Evolutionary conservation across 2,797 vertebrate genomes (phyloP).

Genomic region (Pipistrellus pipistrellus): DNA sequence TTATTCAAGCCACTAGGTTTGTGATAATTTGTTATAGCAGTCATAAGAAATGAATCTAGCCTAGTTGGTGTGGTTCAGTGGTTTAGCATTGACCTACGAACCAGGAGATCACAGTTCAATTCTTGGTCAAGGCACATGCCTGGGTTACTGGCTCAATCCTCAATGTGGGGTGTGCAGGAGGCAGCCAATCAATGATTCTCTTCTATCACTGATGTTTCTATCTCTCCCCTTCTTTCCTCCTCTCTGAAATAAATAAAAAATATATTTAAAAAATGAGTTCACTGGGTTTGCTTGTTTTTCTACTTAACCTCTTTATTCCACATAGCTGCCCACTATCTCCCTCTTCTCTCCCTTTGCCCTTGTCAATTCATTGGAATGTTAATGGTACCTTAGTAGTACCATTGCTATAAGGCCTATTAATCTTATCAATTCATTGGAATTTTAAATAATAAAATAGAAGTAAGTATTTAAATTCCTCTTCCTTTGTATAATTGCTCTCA

Average conservation of each 20-base stretch:
- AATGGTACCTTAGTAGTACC: background rate
- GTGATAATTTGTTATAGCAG: background rate
- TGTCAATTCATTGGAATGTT: background rate
- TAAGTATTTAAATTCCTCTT: background rate
- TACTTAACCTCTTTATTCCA: background rate
- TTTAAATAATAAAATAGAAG: constrained; percentile 22
- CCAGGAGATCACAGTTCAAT: too few species aligned
- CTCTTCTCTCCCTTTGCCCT: background rate
- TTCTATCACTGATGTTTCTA: too few species aligned
- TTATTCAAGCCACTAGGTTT: background rate
- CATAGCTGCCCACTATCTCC: too few species aligned
- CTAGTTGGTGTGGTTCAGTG: too few species aligned
- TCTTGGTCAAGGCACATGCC: too few species aligned
- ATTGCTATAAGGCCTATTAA: background rate
- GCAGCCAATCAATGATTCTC: too few species aligned
- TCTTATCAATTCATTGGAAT: background rate
- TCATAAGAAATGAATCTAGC: background rate
- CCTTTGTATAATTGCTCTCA: background rate
- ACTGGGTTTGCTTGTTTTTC: background rate
- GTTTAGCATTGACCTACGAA: too few species aligned
- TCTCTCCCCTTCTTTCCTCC: too few species aligned
- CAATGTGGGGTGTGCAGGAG: too few species aligned
- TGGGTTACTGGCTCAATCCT: too few species aligned
- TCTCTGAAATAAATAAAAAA: too few species aligned
- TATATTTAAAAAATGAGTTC: background rate